Percentiles rank a stretch among this genome's conserved stretches.
phyloP scores from a whole-genome alignment of 2,888 invertebrate genomes.

The Danaus chrysippus region DNA sequence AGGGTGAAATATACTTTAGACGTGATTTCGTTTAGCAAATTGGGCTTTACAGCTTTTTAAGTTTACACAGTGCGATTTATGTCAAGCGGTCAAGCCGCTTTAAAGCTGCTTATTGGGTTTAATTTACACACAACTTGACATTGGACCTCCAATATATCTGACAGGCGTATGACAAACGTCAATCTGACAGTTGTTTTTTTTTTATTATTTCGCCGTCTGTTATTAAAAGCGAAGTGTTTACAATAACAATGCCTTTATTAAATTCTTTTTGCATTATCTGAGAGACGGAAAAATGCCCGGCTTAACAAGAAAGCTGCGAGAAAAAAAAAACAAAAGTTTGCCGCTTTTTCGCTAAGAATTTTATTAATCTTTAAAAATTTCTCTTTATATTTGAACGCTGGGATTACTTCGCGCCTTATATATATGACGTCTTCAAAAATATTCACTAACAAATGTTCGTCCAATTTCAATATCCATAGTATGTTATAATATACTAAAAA shows the following conservation, averaged over 20 bases:
- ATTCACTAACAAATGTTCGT: neutral
- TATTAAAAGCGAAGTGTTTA: conserved; percentile 33
- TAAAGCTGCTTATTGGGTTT: conserved; percentile 3
- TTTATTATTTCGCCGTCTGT: conserved; percentile 11
- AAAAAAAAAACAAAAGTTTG: conserved; percentile 55
- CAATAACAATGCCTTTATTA: conserved; percentile 71
- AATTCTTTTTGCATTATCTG: conserved; percentile 70
- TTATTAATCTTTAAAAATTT: conserved; percentile 66
- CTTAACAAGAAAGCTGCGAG: conserved; percentile 54
- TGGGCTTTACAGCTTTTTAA: conserved; percentile 63
- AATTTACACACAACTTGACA: too few species aligned
- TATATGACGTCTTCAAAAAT: neutral
- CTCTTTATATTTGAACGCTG: conserved; percentile 22
- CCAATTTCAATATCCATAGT: too few species aligned
- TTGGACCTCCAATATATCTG: too few species aligned
- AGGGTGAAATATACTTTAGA: conserved; percentile 77
- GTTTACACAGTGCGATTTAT: conserved; percentile 61
- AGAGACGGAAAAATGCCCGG: conserved; percentile 58
- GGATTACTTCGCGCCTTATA: neutral
- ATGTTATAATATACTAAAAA: too few species aligned
- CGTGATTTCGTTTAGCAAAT: conserved; percentile 68
- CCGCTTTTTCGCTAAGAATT: conserved; percentile 64
- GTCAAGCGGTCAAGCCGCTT: conserved; percentile 44
- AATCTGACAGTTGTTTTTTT: too few species aligned
- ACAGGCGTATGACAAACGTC: too few species aligned